Base-by-base conservation (phyloP, 1,140 invertebrate genomes). In the Schmidtea mediterranea region DNA sequence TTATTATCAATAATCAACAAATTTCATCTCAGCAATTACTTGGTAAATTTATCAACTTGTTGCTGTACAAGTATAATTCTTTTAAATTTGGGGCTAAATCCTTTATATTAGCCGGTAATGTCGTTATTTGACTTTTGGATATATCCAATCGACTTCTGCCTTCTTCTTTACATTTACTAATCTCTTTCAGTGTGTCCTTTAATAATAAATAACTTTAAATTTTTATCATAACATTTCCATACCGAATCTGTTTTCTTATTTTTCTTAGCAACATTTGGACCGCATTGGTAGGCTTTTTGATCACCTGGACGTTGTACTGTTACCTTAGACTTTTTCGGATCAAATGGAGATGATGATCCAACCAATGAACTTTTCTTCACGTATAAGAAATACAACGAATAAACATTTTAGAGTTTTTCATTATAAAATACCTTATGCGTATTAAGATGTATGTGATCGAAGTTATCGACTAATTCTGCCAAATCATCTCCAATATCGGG, bases 11-110 rank as follows among this genome's bases (percentile, higher is more conserved):
- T 32, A 32, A 32, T 32, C 10, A 32, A 32, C 10, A 32, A 32
- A 32, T 6, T 32, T 32, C 3, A 32, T 10, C 10, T 6, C 3
- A 32, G 3, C 26, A 32, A 32, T 32, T 32, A 32, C 26, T 61
- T 9, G 92, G 90, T 49, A 98, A 69, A 24, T 77, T 77, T 1
- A 73, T 75, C 50, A 98, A 68, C 65, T 94, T 92, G 67, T 98
- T 98, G 53, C 87, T 84, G 68, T 92, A 92, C 43, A 97, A 71
- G 70, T 98, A 98, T 54, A 98, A 76, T 63, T 98, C 92, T 16
- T 76, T 74, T 41, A 98, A 24, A 15, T 48, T 48, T 18, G 36
- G 10, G 2, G 46, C 2, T 22, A 48, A 40, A 16, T 48, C 46
- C 24, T 48, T 48, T 18, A 48, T 48, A 10, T n/a, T 22, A 19